Evolutionary conservation across 2,113 vertebrate species (phyloP).

Genomic region (Elephantulus edwardii): DNA sequence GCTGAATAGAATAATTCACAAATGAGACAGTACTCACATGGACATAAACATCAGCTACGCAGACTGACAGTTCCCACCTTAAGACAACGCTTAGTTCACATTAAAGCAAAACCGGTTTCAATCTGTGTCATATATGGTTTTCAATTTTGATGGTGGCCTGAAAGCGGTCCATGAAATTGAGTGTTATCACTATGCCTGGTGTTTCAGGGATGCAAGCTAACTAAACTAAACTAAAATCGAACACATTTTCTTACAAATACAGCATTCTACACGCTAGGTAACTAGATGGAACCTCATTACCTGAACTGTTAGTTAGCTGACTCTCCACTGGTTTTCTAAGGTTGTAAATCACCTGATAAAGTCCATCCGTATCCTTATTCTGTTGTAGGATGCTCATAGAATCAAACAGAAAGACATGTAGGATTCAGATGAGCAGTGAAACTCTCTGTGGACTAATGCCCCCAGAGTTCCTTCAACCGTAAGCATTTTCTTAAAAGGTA

Average conservation of each 20-base stretch:
- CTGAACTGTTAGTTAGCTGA: too few relatives aligned
- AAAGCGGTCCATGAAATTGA: not conserved
- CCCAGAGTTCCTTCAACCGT: too few relatives aligned
- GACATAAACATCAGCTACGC: not conserved
- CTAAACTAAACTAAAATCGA: not conserved
- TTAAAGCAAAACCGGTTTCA: not conserved
- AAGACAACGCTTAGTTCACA: not conserved
- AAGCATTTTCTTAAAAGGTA: too few relatives aligned
- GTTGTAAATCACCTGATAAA: too few relatives aligned
- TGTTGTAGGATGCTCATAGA: too few relatives aligned
- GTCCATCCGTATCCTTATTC: too few relatives aligned
- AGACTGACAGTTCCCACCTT: fast-evolving
- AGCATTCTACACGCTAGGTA: not conserved
- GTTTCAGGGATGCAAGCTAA: not conserved
- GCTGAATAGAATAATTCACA: not conserved
- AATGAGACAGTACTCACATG: not conserved
- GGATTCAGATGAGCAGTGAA: too few relatives aligned
- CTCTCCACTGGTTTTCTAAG: too few relatives aligned
- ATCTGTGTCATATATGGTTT: not conserved
- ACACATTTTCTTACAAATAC: not conserved
- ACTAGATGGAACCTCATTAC: fast-evolving
- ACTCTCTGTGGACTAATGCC: too few relatives aligned
- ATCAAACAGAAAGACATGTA: too few relatives aligned
- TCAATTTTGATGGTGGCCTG: not conserved
- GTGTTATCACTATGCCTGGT: not conserved